Percentiles rank a stretch among this genome's conserved stretches.
These are phyloP conservation scores for Rambutsinella grinnellia DNA, from an alignment of 2,888 invertebrate genomes.

Conservation along the genomic window DNA sequence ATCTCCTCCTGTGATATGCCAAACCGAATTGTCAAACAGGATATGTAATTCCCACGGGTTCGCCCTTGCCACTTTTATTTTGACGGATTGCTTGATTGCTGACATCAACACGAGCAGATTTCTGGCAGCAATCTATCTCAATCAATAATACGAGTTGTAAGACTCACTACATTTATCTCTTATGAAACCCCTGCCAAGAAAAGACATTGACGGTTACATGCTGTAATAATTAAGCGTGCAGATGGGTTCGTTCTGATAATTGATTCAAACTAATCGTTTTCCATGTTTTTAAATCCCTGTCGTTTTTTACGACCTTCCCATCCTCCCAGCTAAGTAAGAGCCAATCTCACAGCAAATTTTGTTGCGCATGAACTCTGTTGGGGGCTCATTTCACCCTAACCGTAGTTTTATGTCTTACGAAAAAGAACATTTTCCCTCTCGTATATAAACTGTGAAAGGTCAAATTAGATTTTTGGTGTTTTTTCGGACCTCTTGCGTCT, in stretches of 20 bases:
- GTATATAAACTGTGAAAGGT: constrained; percentile 30
- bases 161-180: not conserved
- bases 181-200: not conserved
- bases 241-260: not conserved
- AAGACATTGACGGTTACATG: not conserved
- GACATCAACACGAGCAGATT: constrained; percentile 1
- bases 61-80: not conserved
- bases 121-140: not conserved
- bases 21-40: constrained; percentile 6
- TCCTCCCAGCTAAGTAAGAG: not conserved
- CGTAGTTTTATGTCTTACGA: not conserved
- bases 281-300: not conserved
- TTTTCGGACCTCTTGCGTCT: not conserved
- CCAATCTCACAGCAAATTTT: constrained; percentile 32
- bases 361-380: constrained; percentile 39
- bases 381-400: constrained; percentile 29
- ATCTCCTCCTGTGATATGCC: constrained; percentile 17
- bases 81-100: constrained; percentile 34
- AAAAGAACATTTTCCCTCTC: constrained; percentile 13
- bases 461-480: constrained; percentile 12
- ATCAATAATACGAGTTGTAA: not conserved
- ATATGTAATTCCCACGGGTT: constrained; percentile 31
- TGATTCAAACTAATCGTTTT: not conserved
- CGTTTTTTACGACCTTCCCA: not conserved
- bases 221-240: not conserved